These are phyloP conservation scores for Drosophila lacicola DNA, from an alignment of 2,888 invertebrate species.

Conservation along the genomic window DNA sequence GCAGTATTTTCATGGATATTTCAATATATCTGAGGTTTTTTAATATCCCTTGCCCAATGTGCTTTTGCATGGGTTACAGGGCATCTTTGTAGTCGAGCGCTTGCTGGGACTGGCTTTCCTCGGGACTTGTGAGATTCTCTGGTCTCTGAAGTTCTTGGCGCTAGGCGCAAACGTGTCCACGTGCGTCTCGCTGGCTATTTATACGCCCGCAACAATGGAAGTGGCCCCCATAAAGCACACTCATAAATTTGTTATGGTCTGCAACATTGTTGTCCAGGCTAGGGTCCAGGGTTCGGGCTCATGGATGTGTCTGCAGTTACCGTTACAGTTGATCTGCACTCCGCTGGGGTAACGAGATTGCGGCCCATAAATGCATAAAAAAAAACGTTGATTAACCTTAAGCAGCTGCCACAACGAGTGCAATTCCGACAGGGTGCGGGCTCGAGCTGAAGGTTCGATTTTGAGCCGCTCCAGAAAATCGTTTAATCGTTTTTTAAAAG, in stretches of 20 bases:
- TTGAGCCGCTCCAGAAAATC: conserved; percentile 2
- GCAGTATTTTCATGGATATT: background rate
- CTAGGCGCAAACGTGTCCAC: conserved; percentile 32
- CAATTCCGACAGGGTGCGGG: conserved; percentile 8
- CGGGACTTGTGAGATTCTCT: background rate
- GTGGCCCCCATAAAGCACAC: conserved; percentile 47
- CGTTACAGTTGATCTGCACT: conserved; percentile 52
- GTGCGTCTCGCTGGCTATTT: conserved; percentile 40
- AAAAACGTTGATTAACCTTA: conserved; percentile 61
- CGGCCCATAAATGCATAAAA: conserved; percentile 62
- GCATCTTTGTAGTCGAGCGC: conserved; percentile 1
- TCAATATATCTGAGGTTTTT: too few relatives aligned
- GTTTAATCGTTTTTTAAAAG: conserved; percentile 75
- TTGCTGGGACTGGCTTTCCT: background rate
- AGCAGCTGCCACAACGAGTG: conserved; percentile 52
- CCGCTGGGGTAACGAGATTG: conserved; percentile 61
- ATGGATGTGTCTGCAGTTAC: conserved; percentile 24
- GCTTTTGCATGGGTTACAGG: too few relatives aligned
- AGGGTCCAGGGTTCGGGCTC: background rate
- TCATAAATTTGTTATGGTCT: conserved; percentile 65
- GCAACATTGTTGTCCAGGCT: conserved; percentile 60
- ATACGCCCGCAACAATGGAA: conserved; percentile 43
- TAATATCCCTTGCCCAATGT: too few relatives aligned
- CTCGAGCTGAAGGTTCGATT: background rate
- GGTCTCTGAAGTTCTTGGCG: conserved; percentile 39